These are phyloP conservation scores for Menidia menidia DNA, from an alignment of 2,797 vertebrate species.

Conservation along the genomic window DNA sequence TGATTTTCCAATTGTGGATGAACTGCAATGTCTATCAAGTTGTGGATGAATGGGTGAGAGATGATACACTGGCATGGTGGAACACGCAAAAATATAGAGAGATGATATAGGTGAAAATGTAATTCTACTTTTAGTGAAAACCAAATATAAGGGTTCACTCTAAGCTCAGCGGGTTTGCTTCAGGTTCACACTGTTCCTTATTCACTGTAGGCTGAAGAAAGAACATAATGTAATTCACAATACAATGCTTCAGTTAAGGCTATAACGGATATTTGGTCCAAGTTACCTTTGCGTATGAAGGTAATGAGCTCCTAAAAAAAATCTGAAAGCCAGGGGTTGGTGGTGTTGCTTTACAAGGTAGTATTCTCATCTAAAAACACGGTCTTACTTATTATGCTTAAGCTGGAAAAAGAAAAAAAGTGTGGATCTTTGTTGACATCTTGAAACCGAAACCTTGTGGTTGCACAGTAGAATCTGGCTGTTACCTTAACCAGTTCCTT, in stretches of 20 bases:
- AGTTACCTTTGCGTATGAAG: no score
- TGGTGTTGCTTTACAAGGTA: background rate
- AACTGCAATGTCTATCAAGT: background rate
- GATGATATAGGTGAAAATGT: background rate
- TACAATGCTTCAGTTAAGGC: background rate
- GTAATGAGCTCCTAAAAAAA: background rate
- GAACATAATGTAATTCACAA: no score
- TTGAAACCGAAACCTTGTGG: background rate
- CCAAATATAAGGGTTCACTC: background rate
- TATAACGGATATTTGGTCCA: no score
- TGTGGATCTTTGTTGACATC: rapidly evolving
- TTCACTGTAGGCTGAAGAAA: no score
- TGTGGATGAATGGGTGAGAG: background rate
- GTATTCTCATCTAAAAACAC: background rate
- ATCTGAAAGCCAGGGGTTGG: background rate
- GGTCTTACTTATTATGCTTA: background rate
- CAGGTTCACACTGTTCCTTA: no score
- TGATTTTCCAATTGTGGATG: slow-evolving; percentile 9
- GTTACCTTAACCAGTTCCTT: slow-evolving; percentile 97
- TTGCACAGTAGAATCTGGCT: background rate
- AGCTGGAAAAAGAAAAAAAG: background rate
- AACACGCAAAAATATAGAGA: no score
- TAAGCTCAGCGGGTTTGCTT: background rate
- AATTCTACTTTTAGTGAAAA: background rate
- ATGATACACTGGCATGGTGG: background rate